Evolutionary conservation across 2,113 vertebrate species (phyloP), one percentile per base, ranked within the genome.

Genomic region (Megaceryle maxima): DNA sequence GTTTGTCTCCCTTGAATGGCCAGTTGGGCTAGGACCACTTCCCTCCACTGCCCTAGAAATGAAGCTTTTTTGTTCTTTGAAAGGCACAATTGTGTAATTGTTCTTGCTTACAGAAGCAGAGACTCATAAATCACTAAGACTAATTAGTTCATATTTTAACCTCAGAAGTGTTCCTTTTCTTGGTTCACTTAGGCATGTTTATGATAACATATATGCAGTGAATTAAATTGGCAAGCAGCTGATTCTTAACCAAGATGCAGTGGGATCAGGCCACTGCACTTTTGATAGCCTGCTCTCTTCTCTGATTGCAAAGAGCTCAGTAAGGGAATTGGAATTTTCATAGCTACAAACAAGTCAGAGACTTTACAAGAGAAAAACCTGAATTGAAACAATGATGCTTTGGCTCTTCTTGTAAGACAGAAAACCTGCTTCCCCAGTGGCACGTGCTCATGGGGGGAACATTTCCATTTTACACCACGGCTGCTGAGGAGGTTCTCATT

Each of bases 381-480:
- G 1, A 26, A 16, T 1, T 41, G 56, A 63, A 78, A 82, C 0
- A 1, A 46, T 4, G 10, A 48, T 10, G 21, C 29, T 74, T 31
- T 22, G 62, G 46, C 64, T 63, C 26, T 25, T 43, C 14, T 39
- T 8, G 20, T 17, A 33, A n/a, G 44, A 35, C 25, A 67, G 24
- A 55, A 92, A 16, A 31, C 22, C 81, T 28, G 24, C 50, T 55
- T 77, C 53, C 81, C 13, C 26, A 33, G 16, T 0, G 1, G 41
- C 2, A 1, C 2, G 24, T 0, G 4, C 2, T 12, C 1, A 0
- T 0, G 6, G 10, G 28, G 12, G 29, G 2, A 50, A 16, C 3
- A 0, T 13, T 70, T 22, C 73, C 43, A 11, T 29, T 33, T 18
- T 2, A 13, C 8, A 11, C 41, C 0, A 1, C 5, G 17, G 64